Evolutionary conservation across 1,140 invertebrate species (phyloP).

Genomic region (Camponotus pennsylvanicus): DNA sequence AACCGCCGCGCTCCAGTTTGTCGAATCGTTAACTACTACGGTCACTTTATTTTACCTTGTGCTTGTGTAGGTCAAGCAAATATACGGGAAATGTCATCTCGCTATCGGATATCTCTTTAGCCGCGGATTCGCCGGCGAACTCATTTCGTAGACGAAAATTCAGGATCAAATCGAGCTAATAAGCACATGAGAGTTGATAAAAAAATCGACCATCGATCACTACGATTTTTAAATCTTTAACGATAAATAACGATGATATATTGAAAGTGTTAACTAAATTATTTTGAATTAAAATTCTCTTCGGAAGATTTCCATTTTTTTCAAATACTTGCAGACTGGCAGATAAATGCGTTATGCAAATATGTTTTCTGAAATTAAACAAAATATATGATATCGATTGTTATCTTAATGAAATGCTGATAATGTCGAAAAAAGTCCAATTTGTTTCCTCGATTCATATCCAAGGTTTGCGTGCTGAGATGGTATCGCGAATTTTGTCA

Average conservation of each 20-base stretch:
- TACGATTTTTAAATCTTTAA: background rate
- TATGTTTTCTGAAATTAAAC: background rate
- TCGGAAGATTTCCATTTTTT: background rate
- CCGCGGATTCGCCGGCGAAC: background rate
- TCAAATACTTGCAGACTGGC: background rate
- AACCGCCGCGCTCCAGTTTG: slow-evolving; percentile 30
- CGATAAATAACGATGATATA: background rate
- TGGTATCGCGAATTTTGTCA: no score
- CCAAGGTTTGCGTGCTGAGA: no score
- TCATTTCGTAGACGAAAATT: slow-evolving; percentile 19
- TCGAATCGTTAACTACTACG: slow-evolving; percentile 48
- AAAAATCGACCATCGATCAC: background rate
- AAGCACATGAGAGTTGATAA: background rate
- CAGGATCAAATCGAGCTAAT: background rate
- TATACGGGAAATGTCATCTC: background rate
- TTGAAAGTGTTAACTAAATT: background rate
- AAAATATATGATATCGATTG: background rate
- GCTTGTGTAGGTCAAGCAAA: slow-evolving; percentile 47
- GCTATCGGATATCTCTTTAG: background rate
- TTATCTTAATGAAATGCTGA: no score
- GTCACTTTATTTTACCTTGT: slow-evolving; percentile 40
- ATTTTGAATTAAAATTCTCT: background rate
- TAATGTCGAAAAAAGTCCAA: no score
- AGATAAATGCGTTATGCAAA: background rate
- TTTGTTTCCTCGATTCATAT: no score